Evolutionary conservation across 2,888 invertebrate genomes (phyloP), one percentile per base, ranked within the genome.

Genomic region (Masnerella sp.): DNA sequence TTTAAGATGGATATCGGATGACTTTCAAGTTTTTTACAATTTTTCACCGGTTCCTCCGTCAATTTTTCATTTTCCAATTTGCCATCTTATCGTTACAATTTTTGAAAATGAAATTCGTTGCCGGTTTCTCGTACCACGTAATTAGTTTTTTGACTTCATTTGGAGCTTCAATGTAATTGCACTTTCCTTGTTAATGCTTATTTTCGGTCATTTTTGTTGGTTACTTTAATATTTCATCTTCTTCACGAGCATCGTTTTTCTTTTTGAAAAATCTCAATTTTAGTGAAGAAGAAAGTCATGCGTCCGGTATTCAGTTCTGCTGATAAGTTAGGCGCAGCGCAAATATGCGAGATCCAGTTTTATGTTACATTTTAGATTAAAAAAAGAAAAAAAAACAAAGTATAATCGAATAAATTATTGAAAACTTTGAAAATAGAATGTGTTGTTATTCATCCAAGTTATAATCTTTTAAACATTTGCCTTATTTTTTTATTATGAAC

Each of bases 391-490:
- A 71, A 56, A 62, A 78, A 72, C 62, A 62, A 79, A 78, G 75
- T 78, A 82, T 81, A 82, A 79, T 75, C 74, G 74, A 80, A 79
- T 82, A 82, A 82, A 80, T 82, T 82, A 82, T 80, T 82, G 79
- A 75, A 80, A 80, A 77, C 67, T 72, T 78, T 77, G 71, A 78
- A 54, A 22, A 14, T 17, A 30, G n/a, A 5, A 5, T 43, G 34
- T 34, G 20, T 42, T 62, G n/a, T n/a, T n/a, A n/a, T n/a, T n/a
- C n/a, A n/a, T n/a, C n/a, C n/a, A n/a, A n/a, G n/a, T n/a, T n/a
- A n/a, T n/a, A n/a, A n/a, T n/a, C n/a, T n/a, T n/a, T n/a, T n/a
- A n/a, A n/a, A n/a, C n/a, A n/a, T n/a, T n/a, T n/a, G n/a, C n/a
- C n/a, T n/a, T n/a, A n/a, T n/a, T n/a, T n/a, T n/a, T n/a, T n/a